Percentiles rank a stretch among this genome's conserved stretches.
Evolutionary conservation across 2,113 vertebrate genomes (phyloP).

Genomic region (Datnioides undecimradiatus): DNA sequence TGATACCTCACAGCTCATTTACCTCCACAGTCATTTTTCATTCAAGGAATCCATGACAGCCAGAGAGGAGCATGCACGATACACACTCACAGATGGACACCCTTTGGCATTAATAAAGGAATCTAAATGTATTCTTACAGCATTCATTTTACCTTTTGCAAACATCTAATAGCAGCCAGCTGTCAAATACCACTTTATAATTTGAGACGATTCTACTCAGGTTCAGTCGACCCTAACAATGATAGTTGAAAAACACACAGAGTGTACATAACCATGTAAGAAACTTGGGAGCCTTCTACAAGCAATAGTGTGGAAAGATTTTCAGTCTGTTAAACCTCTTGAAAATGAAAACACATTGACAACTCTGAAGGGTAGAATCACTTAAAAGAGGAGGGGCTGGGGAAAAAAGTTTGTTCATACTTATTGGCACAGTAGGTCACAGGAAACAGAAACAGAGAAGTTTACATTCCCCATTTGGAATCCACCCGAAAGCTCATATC

Average conservation of each 20-base stretch:
- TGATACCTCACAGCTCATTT: conserved; percentile 77
- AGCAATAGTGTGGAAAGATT: conserved; percentile 32
- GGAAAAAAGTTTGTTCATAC: conserved; percentile 55
- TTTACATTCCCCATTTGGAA: conserved; percentile 67
- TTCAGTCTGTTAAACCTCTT: conserved; percentile 50
- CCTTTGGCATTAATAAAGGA: conserved; percentile 4
- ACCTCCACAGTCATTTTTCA: conserved; percentile 67
- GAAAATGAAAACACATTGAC: conserved; percentile 66
- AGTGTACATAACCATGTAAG: background rate
- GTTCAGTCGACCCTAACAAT: background rate
- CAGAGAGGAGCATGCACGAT: conserved; percentile 34
- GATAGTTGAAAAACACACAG: conserved; percentile 15
- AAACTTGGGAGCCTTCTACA: background rate
- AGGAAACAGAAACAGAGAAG: conserved; percentile 61
- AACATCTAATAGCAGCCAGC: conserved; percentile 33
- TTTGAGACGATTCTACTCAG: conserved; percentile 2
- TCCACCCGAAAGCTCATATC: conserved; percentile 60
- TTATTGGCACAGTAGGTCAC: conserved; percentile 58
- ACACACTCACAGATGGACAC: conserved; percentile 51
- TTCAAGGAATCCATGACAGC: conserved; percentile 58
- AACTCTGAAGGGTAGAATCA: conserved; percentile 24
- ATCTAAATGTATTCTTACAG: conserved; percentile 31
- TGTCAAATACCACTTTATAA: conserved; percentile 40
- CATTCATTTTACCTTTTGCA: conserved; percentile 8
- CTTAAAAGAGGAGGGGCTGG: background rate